Conservation (phyloP, 2,797 vertebrate genomes). For the Martes flavigula region DNA sequence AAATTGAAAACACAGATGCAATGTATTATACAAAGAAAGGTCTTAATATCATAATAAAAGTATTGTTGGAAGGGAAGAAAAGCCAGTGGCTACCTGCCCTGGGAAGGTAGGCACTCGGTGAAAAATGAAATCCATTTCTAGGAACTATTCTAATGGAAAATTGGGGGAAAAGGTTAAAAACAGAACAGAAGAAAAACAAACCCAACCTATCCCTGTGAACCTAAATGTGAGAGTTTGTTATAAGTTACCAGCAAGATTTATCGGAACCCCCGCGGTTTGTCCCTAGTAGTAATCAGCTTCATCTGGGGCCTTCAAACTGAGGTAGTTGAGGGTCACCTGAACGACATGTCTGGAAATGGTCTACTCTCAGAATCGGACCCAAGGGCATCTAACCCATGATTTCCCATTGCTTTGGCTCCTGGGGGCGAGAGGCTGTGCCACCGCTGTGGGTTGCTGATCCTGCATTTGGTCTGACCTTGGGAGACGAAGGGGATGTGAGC, state of each 20-base stretch:
- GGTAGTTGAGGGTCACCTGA: conserved; percentile 81
- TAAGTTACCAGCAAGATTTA: conserved; percentile 40
- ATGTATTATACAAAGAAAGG: conserved; percentile 78
- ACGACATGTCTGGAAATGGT: conserved; percentile 10
- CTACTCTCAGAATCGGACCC: conserved; percentile 46
- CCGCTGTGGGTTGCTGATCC: not conserved
- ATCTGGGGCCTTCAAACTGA: conserved; percentile 80
- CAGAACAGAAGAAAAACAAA: not conserved
- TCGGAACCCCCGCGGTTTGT: conserved; percentile 19
- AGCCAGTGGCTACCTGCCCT: conserved; percentile 69
- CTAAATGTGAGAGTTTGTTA: not conserved
- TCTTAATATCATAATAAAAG: conserved; percentile 64
- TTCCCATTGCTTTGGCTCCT: conserved; percentile 45
- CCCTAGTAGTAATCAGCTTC: conserved; percentile 26
- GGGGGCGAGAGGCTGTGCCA: not conserved
- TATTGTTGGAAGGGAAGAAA: conserved; percentile 55
- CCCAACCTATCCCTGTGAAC: conserved; percentile 38
- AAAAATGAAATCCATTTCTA: conserved; percentile 47
- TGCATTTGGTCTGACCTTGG: conserved; percentile 34
- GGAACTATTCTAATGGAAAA: conserved; percentile 39
- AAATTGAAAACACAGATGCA: conserved; percentile 80
- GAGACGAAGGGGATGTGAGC: not conserved
- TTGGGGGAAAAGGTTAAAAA: conserved; percentile 56
- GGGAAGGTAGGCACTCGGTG: conserved; percentile 72
- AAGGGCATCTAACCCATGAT: not conserved